Evolutionary conservation across 1,140 invertebrate genomes (phyloP), one percentile per base, ranked within the genome.

Genomic region (Geopemphigus sp.): DNA sequence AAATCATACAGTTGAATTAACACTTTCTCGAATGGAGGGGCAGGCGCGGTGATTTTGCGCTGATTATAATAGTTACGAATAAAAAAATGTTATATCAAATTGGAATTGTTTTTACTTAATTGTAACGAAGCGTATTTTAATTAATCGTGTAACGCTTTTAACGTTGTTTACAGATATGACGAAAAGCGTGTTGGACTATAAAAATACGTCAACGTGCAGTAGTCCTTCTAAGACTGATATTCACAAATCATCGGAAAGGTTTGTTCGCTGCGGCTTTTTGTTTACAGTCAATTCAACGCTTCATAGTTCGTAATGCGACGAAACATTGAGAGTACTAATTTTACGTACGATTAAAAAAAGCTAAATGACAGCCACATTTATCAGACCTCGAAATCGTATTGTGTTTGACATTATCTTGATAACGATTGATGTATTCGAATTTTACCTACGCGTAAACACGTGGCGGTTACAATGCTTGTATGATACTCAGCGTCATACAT

Each of bases 121-220:
- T 39, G 39, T 11, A 29, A 61, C 29, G 26, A 64, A 64, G n/a
- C 29, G 29, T 66, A 22, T 39, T 66, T 39, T 22, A 66, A 54
- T 54, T 19, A 54, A n/a, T 19, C 15, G 15, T 2, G 15, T 54
- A 3, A 4, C 22, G 32, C n/a, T 66, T 66, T 66, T 66, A 39
- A n/a, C 39, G 1, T 45, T 66, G 14, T 84, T 89, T 84, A 8
- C 89, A 92, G 93, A 94, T 88, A 92, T 93, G 85, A 92, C 93
- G 86, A 95, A 95, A 87, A 94, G 93, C 83, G 92, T 92, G 84
- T 91, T 94, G 87, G 93, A 94, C 86, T 94, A 94, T 87, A 95
- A 95, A 86, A 92, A 92, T 83, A 92, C 92, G 84, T 92, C 92
- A 64, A 92, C 92, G 82, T 91, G 92, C 84, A 92, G 91, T 87